These are phyloP conservation scores for Danio kyathit DNA, from an alignment of 2,797 vertebrate species.

Conservation along the genomic window DNA sequence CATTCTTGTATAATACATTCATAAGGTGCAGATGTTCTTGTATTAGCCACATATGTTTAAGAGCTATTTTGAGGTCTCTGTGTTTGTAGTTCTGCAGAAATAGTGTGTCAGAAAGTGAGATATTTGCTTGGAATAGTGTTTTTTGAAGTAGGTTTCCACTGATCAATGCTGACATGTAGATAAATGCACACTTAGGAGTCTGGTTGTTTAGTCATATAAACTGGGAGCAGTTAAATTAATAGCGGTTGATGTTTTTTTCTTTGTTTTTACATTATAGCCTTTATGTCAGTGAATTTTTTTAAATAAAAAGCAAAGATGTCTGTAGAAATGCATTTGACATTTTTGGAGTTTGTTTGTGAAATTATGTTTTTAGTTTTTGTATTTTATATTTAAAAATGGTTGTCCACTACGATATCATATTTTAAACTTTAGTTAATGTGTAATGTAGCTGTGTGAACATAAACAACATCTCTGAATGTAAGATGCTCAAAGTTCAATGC, in stretches of 20 bases:
- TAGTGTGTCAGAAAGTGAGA: background rate
- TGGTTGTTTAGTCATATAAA: background rate
- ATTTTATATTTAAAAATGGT: background rate
- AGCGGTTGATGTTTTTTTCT: background rate
- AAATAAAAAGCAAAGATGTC: background rate
- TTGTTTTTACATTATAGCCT: background rate
- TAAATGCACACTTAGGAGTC: background rate
- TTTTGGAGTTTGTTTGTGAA: background rate
- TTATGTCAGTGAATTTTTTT: background rate
- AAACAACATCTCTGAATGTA: no score
- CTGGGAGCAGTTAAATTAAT: background rate
- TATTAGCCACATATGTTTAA: background rate
- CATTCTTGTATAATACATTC: slow-evolving; percentile 1
- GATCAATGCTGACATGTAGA: background rate
- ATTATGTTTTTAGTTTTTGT: background rate
- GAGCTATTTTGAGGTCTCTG: background rate
- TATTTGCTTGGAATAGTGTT: background rate
- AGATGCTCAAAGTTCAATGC: no score
- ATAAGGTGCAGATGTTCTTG: background rate
- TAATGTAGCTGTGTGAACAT: no score
- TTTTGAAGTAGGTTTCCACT: background rate
- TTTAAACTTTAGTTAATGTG: no score
- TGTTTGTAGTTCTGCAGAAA: background rate
- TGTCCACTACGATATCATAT: no score
- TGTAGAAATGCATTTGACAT: background rate